Percentiles rank a stretch among this genome's conserved stretches.
Evolutionary conservation across 2,888 invertebrate species (phyloP).

Genomic region (Drosophila paracracens): DNA sequence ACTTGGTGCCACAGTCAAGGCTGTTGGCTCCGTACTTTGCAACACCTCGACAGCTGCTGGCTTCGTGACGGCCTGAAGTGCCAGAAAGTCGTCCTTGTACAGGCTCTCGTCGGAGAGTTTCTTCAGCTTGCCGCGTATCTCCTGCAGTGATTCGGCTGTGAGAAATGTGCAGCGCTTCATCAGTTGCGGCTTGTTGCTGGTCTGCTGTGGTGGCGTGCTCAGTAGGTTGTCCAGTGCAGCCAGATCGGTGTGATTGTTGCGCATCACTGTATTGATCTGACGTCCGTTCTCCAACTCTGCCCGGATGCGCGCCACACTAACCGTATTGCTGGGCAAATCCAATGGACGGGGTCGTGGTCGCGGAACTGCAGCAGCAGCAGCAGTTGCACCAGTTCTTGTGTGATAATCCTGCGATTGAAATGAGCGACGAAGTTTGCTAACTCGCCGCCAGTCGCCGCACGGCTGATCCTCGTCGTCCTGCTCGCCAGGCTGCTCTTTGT

Average conservation of each 20-base stretch:
- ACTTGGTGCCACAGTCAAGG: conserved; percentile 30
- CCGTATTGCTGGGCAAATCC: conserved; percentile 85
- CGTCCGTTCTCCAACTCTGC: conserved; percentile 87
- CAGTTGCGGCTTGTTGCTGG: conserved; percentile 52
- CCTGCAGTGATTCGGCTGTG: conserved; percentile 87
- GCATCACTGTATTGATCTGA: conserved; percentile 86
- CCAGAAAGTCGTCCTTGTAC: conserved; percentile 84
- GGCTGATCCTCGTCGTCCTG: conserved; percentile 86
- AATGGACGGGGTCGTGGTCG: conserved; percentile 69
- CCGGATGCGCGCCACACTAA: conserved; percentile 86
- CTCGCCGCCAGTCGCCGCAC: conserved; percentile 88
- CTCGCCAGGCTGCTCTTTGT: conserved; percentile 84
- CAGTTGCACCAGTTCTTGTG: conserved; percentile 15
- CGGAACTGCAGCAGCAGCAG: neutral
- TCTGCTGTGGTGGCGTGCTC: conserved; percentile 60
- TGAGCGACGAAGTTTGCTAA: conserved; percentile 88
- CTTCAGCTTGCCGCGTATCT: conserved; percentile 87
- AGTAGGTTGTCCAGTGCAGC: conserved; percentile 86
- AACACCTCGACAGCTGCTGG: conserved; percentile 25
- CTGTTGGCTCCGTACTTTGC: conserved; percentile 12
- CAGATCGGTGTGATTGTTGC: conserved; percentile 86
- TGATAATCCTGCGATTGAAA: conserved; percentile 88
- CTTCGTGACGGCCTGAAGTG: conserved; percentile 53
- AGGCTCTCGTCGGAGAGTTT: conserved; percentile 86
- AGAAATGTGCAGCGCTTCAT: conserved; percentile 85